Conservation (phyloP, 2,888 invertebrate genomes). For the Drymonia ruficornis region DNA sequence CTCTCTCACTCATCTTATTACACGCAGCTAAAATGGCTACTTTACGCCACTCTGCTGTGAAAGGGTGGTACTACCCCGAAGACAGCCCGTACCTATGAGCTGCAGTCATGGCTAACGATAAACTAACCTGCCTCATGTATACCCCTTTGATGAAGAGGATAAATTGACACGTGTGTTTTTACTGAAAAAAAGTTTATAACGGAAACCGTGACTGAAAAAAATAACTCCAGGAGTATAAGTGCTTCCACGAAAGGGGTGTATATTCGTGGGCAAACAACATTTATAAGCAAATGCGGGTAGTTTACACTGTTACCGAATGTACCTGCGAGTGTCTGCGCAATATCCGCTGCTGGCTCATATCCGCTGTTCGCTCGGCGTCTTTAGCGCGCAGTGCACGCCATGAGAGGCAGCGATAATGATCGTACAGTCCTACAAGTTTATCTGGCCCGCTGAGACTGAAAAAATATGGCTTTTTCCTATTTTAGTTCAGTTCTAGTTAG, state of each 20-base stretch:
- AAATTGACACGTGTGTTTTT: neutral
- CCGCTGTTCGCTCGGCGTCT: conserved; percentile 66
- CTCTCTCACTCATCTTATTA: no score
- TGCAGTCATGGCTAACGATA: no score
- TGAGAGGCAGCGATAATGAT: conserved; percentile 32
- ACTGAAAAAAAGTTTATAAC: neutral
- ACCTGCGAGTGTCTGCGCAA: conserved; percentile 75
- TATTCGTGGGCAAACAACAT: conserved; percentile 55
- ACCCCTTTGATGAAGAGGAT: no score
- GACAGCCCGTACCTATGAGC: no score
- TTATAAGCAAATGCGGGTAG: conserved; percentile 73
- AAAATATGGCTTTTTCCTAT: no score
- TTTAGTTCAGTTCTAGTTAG: no score
- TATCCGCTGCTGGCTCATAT: conserved; percentile 76
- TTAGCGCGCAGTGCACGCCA: conserved; percentile 32
- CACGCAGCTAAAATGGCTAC: no score
- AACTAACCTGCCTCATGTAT: no score
- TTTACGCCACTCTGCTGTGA: no score
- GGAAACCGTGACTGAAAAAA: conserved; percentile 12
- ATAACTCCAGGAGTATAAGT: conserved; percentile 39
- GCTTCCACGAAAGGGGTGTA: conserved; percentile 36
- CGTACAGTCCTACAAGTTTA: no score
- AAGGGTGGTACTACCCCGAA: no score
- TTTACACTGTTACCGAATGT: conserved; percentile 71
- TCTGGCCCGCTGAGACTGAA: no score